phyloP scores from a whole-genome alignment of 2,888 invertebrate genomes.

The Drosophila nr. fundita region DNA sequence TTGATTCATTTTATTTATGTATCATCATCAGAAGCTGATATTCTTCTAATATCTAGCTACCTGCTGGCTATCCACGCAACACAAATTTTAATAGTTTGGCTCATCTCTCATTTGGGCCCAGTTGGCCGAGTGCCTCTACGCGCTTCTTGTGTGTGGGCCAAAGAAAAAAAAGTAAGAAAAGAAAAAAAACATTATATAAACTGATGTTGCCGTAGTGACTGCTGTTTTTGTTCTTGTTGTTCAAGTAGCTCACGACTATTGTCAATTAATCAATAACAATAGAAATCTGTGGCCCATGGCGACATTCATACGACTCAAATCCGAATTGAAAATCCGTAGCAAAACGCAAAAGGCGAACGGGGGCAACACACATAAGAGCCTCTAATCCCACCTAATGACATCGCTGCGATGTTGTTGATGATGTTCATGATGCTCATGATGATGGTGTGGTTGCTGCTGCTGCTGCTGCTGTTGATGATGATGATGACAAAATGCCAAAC shows the following conservation, averaged over 20 bases:
- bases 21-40: neutral
- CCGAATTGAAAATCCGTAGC: slow-evolving; percentile 14
- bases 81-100: slow-evolving; percentile 10
- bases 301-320: slow-evolving; percentile 40
- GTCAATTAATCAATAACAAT: slow-evolving; percentile 76
- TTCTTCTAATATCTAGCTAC: neutral
- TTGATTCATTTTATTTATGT: neutral
- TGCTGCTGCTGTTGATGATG: slow-evolving; percentile 50
- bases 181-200: neutral
- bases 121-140: slow-evolving; percentile 14
- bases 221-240: slow-evolving; percentile 29
- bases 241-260: slow-evolving; percentile 65
- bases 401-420: slow-evolving; percentile 30
- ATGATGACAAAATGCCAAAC: slow-evolving; percentile 76
- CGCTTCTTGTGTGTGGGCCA: slow-evolving; percentile 36
- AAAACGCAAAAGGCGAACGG: slow-evolving; percentile 28
- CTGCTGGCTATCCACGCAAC: neutral
- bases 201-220: slow-evolving; percentile 7
- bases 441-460: slow-evolving; percentile 31
- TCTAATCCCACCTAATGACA: slow-evolving; percentile 59
- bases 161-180: neutral
- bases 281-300: slow-evolving; percentile 63
- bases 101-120: slow-evolving; percentile 21
- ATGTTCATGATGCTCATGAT: slow-evolving; percentile 42
- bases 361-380: slow-evolving; percentile 45